Evolutionary conservation across 2,888 invertebrate genomes (phyloP), one percentile per base, ranked within the genome.

Genomic region (Lasioglossum zephyrum): DNA sequence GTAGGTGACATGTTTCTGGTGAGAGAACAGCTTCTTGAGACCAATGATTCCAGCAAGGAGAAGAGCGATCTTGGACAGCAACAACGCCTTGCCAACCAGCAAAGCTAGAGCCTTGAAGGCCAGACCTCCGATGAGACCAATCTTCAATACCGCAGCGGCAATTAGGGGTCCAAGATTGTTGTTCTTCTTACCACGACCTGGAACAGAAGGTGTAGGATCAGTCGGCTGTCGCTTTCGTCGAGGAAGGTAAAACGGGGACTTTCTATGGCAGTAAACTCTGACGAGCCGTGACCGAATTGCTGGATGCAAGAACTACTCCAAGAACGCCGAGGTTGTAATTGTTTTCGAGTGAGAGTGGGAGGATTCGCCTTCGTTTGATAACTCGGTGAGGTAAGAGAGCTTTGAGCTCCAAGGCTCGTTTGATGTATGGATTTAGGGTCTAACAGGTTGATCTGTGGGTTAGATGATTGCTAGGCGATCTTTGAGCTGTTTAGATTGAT

Each of bases 11-110:
- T 97, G 97, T 89, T 96, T 97, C 90, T 96, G 97, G 93, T 97
- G 97, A 76, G 97, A 97, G 95, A 98, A 97, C 69, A 98, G 95
- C 93, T 98, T 98, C 96, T 98, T 98, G 93, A 98, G 94, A 53
- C 98, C 98, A 89, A 98, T 97, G 90, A 98, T 97, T 72, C 97
- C 97, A 22, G 98, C 97, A 80, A 98, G 95, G 5, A 98, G 96
- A 16, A 98, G 96, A 4, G 98, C 98, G 78, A 98, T 97, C 96
- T 98, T 98, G 91, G 98, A 97, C 87, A 98, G 97, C 69, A 98
- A 96, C 6, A 98, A 96, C 44, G 98, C 98, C 95, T 98, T 98
- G 92, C 98, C 98, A 53, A 98, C 98, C 89, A 98, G 96, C 8
- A 98, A 96, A 26, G 97, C 97, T 5, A 98, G 95, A 31, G 97